Conservation (phyloP, 2,797 vertebrate genomes). For the Scarus forsteni region DNA sequence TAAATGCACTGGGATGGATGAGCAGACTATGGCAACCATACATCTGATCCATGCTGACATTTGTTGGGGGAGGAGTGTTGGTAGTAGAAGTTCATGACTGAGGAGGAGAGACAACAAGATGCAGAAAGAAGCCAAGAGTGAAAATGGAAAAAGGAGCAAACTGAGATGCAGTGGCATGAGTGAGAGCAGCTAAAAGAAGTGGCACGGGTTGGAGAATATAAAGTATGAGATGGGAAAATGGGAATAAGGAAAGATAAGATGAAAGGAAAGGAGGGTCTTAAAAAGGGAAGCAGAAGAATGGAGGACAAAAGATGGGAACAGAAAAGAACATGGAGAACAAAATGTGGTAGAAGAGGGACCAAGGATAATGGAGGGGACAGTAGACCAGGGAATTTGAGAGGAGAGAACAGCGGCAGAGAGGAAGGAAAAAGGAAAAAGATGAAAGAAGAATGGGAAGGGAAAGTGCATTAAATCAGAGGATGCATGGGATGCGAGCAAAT, state of each 20-base stretch:
- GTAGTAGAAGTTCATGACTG: conserved; percentile 25
- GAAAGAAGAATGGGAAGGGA: not conserved
- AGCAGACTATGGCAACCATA: conserved; percentile 17
- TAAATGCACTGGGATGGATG: conserved; percentile 43
- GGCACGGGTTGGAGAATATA: conserved; percentile 32
- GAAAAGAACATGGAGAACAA: conserved; percentile 28
- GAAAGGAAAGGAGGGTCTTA: conserved; percentile 46
- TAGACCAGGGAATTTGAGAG: conserved; percentile 22
- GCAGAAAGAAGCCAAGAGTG: conserved; percentile 22
- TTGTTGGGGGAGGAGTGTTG: conserved; percentile 38
- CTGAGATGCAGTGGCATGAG: not conserved
- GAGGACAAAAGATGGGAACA: conserved; percentile 28
- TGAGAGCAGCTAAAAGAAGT: conserved; percentile 18
- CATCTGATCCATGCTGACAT: conserved; percentile 52
- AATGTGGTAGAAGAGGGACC: conserved; percentile 16
- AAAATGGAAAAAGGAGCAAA: conserved; percentile 10
- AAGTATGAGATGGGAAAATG: conserved; percentile 36
- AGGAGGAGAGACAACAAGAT: conserved; percentile 32
- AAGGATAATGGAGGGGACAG: conserved; percentile 27
- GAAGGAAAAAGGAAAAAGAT: not conserved
- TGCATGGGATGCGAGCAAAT: not conserved
- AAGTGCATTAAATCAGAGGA: conserved; percentile 2
- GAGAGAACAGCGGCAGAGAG: not conserved
- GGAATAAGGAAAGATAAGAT: conserved; percentile 50
- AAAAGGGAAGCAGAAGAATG: conserved; percentile 39